Conservation (phyloP, 1,140 invertebrate species). For the Aphis craccivora region DNA sequence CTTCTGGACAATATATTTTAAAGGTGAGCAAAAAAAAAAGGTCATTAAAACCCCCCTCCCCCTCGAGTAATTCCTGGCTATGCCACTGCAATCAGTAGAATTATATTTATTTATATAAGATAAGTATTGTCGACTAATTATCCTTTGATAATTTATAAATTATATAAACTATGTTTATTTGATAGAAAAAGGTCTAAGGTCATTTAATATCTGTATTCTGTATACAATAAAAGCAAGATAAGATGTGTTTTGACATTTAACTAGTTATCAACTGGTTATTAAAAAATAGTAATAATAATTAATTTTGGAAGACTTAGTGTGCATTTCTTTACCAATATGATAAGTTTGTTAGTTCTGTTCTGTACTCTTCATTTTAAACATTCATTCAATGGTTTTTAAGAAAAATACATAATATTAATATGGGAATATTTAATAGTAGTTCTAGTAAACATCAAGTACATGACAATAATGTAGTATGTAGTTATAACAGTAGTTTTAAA, state of each 20-base stretch:
- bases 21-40: no score
- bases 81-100: background rate
- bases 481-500: background rate
- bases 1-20: no score
- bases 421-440: constrained; percentile 39
- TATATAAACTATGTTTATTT: background rate
- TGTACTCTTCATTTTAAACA: background rate
- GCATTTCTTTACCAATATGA: background rate
- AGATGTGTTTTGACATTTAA: background rate
- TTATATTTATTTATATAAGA: background rate
- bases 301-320: background rate
- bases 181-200: background rate
- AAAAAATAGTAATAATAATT: background rate
- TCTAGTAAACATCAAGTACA: constrained; percentile 14
- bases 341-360: background rate
- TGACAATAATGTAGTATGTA: constrained; percentile 20
- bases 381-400: background rate
- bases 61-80: no score
- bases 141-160: background rate
- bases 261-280: constrained; percentile 1
- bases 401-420: background rate
- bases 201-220: background rate
- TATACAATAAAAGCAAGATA: constrained; percentile 7
- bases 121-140: background rate
- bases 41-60: no score